Conservation (phyloP, 2,113 vertebrate genomes). For the Lophius piscatorius region DNA sequence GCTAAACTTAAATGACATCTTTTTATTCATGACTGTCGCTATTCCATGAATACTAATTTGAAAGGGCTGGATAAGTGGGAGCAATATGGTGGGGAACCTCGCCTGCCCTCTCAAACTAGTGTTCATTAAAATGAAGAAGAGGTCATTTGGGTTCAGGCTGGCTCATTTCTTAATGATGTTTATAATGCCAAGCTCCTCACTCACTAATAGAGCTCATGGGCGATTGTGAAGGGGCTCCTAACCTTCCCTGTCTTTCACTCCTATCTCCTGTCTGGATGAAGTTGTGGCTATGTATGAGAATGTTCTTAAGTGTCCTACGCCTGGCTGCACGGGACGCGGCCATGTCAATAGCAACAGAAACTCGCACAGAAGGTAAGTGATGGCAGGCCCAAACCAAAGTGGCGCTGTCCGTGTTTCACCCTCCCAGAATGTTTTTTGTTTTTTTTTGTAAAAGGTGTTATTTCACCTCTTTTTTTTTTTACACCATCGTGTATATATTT, state of each 20-base stretch:
- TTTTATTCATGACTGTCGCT: slow-evolving; percentile 75
- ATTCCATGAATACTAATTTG: slow-evolving; percentile 76
- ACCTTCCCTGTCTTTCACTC: slow-evolving; percentile 89
- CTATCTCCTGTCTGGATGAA: slow-evolving; percentile 86
- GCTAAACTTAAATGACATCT: slow-evolving; percentile 77
- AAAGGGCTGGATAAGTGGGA: slow-evolving; percentile 74
- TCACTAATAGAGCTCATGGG: slow-evolving; percentile 74
- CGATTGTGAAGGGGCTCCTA: slow-evolving; percentile 81
- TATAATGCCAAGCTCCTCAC: slow-evolving; percentile 76
- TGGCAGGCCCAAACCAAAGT: slow-evolving; percentile 28
- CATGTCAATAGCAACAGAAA: slow-evolving; percentile 99
- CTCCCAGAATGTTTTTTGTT: slow-evolving; percentile 12
- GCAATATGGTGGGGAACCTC: slow-evolving; percentile 73
- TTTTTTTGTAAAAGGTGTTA: no score
- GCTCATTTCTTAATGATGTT: slow-evolving; percentile 78
- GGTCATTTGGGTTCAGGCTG: slow-evolving; percentile 73
- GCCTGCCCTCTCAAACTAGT: slow-evolving; percentile 74
- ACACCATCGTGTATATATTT: no score
- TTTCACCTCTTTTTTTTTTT: no score
- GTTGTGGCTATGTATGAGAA: slow-evolving; percentile 99
- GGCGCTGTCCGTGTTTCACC: slow-evolving; percentile 35
- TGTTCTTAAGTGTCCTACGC: slow-evolving; percentile 99
- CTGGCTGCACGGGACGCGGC: slow-evolving; percentile 99
- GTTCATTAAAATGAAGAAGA: slow-evolving; percentile 77
- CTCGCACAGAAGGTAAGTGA: slow-evolving; percentile 98